phyloP scores from a whole-genome alignment of 2,797 vertebrate species.

The Poecilia gillii region DNA sequence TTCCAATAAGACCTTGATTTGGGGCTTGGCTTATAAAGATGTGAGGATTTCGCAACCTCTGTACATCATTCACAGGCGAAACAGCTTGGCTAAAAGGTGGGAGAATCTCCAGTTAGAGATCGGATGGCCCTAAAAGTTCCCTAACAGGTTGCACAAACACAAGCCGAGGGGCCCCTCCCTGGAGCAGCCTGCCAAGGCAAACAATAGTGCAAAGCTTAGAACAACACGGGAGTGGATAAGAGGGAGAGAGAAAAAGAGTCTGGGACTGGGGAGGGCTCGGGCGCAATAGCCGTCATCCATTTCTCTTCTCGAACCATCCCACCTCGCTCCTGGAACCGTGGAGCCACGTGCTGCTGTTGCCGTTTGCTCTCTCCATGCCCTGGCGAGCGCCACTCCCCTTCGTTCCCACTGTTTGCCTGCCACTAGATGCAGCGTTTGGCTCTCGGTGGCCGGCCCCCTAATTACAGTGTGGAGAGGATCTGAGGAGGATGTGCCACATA shows the following conservation, averaged over 20 bases:
- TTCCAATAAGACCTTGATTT: not conserved
- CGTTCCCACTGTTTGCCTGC: slow-evolving; percentile 74
- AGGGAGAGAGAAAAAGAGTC: slow-evolving; percentile 55
- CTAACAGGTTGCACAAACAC: slow-evolving; percentile 84
- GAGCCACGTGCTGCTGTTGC: slow-evolving; percentile 75
- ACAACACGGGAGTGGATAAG: slow-evolving; percentile 80
- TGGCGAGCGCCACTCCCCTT: slow-evolving; percentile 67
- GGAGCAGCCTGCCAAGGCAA: slow-evolving; percentile 84
- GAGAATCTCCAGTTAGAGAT: slow-evolving; percentile 67
- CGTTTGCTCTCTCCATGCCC: slow-evolving; percentile 67
- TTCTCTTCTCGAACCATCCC: slow-evolving; percentile 63
- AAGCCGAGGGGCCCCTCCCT: slow-evolving; percentile 82
- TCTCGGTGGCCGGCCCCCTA: slow-evolving; percentile 77
- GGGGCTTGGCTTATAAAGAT: not conserved
- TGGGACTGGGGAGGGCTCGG: slow-evolving; percentile 55
- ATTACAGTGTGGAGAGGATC: slow-evolving; percentile 84
- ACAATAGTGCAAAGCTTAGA: slow-evolving; percentile 83
- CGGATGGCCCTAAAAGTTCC: slow-evolving; percentile 81
- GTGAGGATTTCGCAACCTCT: not conserved
- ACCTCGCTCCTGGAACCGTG: slow-evolving; percentile 69
- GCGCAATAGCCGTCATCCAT: slow-evolving; percentile 61
- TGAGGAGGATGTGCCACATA: slow-evolving; percentile 86
- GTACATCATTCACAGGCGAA: not conserved
- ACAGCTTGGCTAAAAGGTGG: slow-evolving; percentile 45
- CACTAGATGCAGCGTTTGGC: slow-evolving; percentile 67